phyloP scores from a whole-genome alignment of 2,797 vertebrate genomes.

The Periparus ater region DNA sequence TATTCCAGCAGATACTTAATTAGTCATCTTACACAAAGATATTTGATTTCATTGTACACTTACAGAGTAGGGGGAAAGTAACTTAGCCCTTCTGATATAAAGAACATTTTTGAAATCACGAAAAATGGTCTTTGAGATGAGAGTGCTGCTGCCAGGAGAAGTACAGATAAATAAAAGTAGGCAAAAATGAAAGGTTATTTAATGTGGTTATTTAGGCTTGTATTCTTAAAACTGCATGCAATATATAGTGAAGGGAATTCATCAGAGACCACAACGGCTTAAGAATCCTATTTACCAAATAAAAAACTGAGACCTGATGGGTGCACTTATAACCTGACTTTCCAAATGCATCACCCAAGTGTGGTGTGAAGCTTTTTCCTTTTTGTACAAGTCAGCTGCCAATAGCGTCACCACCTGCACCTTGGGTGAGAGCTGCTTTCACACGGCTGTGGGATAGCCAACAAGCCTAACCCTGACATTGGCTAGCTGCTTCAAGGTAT shows the following conservation, averaged over 20 bases:
- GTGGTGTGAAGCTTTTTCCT: not conserved
- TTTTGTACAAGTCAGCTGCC: not conserved
- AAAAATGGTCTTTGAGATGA: not conserved
- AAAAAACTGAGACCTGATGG: not conserved
- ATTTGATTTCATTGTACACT: not conserved
- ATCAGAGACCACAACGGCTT: not conserved
- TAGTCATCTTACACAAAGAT: not conserved
- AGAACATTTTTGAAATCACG: not conserved
- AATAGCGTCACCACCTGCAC: not conserved
- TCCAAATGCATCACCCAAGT: not conserved
- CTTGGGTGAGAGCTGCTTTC: not conserved
- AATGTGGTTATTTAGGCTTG: not conserved
- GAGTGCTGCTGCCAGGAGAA: not conserved
- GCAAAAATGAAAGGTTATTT: not conserved
- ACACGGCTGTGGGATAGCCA: not conserved
- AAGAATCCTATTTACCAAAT: not conserved
- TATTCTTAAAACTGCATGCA: not conserved
- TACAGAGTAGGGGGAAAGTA: fast-evolving
- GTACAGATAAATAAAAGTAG: not conserved
- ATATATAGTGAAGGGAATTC: not conserved
- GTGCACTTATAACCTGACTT: not conserved
- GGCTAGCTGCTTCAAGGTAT: not conserved
- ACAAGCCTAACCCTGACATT: no score
- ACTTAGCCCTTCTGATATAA: not conserved
- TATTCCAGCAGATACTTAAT: not conserved